Evolutionary conservation across 2,797 vertebrate species (phyloP).

Genomic region (Tamandua tetradactyla): DNA sequence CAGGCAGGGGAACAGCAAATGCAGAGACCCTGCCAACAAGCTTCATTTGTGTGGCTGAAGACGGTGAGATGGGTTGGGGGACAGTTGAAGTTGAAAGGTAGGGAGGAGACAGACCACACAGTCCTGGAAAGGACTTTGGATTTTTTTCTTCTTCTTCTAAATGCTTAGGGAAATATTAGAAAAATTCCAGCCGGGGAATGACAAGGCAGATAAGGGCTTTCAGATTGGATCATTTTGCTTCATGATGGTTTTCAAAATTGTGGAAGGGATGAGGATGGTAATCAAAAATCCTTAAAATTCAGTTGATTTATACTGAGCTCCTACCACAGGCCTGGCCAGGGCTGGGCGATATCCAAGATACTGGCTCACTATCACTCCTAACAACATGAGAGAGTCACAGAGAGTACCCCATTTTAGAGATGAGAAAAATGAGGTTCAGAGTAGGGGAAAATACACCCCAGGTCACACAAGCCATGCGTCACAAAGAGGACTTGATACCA

Average conservation of each 20-base stretch:
- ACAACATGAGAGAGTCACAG: not conserved
- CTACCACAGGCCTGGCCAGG: not conserved
- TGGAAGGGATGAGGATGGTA: not conserved
- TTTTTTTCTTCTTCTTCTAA: constrained; percentile 12
- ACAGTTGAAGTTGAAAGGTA: not conserved
- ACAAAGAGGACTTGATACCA: not conserved
- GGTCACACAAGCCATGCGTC: not conserved
- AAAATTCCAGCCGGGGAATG: not conserved
- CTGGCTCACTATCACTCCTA: not conserved
- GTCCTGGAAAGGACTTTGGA: not conserved
- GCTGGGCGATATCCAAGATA: not conserved
- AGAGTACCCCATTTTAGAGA: not conserved
- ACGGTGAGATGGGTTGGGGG: not conserved
- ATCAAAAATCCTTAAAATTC: not conserved
- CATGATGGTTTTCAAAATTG: constrained; percentile 20
- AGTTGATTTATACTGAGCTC: not conserved
- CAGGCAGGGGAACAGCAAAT: not conserved
- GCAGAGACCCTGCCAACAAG: not conserved
- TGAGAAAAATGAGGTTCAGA: not conserved
- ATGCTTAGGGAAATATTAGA: not conserved
- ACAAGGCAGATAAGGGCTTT: not conserved
- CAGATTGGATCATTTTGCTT: not conserved
- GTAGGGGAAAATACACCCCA: not conserved
- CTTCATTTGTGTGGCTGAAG: not conserved
- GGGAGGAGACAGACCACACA: not conserved